Conservation (phyloP, 2,888 invertebrate species). For the Pterobdella sp. region DNA sequence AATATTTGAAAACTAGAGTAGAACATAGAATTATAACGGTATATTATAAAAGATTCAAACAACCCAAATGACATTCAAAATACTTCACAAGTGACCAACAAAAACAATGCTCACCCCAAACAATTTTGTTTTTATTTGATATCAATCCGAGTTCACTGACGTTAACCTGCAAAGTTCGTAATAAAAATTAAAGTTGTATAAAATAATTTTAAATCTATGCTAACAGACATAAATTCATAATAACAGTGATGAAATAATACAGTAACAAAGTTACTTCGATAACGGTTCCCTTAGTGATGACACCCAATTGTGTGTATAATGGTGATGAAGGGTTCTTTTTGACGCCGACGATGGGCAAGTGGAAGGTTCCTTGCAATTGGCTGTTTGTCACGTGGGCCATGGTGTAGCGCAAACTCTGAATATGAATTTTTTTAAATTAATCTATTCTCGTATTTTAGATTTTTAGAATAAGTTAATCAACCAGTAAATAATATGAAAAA, state of each 20-base stretch:
- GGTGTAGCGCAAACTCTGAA: slow-evolving; percentile 73
- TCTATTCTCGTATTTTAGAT: not conserved
- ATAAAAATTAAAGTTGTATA: not conserved
- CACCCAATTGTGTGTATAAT: slow-evolving; percentile 91
- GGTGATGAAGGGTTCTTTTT: slow-evolving; percentile 97
- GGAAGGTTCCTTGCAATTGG: slow-evolving; percentile 93
- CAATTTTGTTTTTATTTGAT: slow-evolving; percentile 95
- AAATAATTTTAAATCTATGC: not conserved
- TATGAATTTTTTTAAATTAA: not conserved
- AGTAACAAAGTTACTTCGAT: slow-evolving; percentile 62
- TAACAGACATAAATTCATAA: not conserved
- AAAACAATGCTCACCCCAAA: slow-evolving; percentile 90
- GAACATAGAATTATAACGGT: no score
- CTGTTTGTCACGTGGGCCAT: slow-evolving; percentile 99
- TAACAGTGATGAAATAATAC: not conserved
- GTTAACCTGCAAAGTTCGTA: slow-evolving; percentile 59
- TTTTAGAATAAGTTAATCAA: not conserved
- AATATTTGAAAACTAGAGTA: no score
- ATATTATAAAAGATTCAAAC: no score
- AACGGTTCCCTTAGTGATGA: slow-evolving; percentile 95
- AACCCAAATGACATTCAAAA: no score
- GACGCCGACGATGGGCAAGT: slow-evolving; percentile 91
- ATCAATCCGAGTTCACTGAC: slow-evolving; percentile 96
- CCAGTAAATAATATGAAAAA: not conserved
- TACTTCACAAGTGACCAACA: no score